Percentiles rank a stretch among this genome's conserved stretches.
Evolutionary conservation across 2,797 vertebrate genomes (phyloP).

Genomic region (Syngnathus rostellatus): DNA sequence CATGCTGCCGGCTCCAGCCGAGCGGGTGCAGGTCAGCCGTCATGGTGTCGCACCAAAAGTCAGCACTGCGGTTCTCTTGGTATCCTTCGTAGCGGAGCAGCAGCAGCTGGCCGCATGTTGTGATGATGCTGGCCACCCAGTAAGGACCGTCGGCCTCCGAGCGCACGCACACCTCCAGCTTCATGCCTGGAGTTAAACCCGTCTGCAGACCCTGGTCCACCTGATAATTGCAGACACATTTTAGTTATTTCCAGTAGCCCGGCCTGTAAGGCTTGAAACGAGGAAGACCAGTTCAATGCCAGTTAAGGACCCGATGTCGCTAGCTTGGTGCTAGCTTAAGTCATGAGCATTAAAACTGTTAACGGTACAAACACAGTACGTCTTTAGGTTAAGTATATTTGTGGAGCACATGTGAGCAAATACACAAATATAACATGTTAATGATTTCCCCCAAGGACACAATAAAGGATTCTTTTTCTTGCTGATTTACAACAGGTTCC

Average conservation of each 20-base stretch:
- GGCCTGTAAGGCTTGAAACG: neutral
- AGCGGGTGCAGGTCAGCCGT: constrained; percentile 87
- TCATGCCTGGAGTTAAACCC: constrained; percentile 92
- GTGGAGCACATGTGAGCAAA: neutral
- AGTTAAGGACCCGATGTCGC: neutral
- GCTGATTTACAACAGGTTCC: neutral
- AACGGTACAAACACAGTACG: neutral
- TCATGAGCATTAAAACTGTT: too few relatives aligned
- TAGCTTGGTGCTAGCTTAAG: neutral
- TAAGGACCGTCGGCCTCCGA: constrained; percentile 79
- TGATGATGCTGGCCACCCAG: constrained; percentile 90
- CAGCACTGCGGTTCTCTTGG: constrained; percentile 86
- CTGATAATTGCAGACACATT: constrained; percentile 47
- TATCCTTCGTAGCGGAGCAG: constrained; percentile 91
- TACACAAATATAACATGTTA: neutral
- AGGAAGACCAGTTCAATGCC: neutral
- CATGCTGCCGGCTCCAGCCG: constrained; percentile 89
- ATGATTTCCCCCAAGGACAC: neutral
- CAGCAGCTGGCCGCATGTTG: constrained; percentile 91
- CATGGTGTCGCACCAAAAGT: constrained; percentile 97
- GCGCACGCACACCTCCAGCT: constrained; percentile 85
- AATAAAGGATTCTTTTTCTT: neutral
- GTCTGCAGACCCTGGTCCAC: constrained; percentile 94
- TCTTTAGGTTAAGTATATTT: neutral
- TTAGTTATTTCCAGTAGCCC: neutral